Evolutionary conservation across 2,113 vertebrate species (phyloP).

Genomic region (Chaenogobius annularis): DNA sequence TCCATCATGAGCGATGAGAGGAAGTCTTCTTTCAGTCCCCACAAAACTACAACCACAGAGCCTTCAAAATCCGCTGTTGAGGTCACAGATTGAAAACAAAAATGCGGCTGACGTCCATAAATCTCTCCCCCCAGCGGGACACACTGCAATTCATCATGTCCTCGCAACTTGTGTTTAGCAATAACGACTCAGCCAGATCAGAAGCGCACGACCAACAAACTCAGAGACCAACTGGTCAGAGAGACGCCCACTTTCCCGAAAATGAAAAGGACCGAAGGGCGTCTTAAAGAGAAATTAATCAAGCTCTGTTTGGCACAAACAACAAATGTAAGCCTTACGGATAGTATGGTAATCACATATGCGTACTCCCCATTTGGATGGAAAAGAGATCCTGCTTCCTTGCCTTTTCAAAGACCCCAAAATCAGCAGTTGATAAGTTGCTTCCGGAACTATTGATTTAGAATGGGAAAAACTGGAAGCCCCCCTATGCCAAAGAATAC

Average conservation of each 20-base stretch:
- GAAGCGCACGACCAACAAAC: slow-evolving; percentile 22
- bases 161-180: slow-evolving; percentile 30
- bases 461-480: slow-evolving; percentile 57
- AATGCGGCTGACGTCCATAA: slow-evolving; percentile 39
- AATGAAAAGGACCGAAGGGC: not conserved
- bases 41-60: slow-evolving; percentile 13
- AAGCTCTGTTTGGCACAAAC: slow-evolving; percentile 34
- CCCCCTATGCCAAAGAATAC: slow-evolving; percentile 49
- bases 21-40: slow-evolving; percentile 24
- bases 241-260: slow-evolving; percentile 15
- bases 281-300: slow-evolving; percentile 55
- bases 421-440: slow-evolving; percentile 67
- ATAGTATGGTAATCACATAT: slow-evolving; percentile 56
- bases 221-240: slow-evolving; percentile 11
- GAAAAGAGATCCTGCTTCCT: slow-evolving; percentile 62
- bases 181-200: slow-evolving; percentile 27
- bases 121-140: slow-evolving; percentile 38
- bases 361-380: slow-evolving; percentile 47
- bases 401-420: slow-evolving; percentile 50
- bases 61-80: slow-evolving; percentile 17
- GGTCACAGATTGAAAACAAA: slow-evolving; percentile 45
- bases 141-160: slow-evolving; percentile 44
- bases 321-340: slow-evolving; percentile 39
- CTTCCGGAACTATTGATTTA: slow-evolving; percentile 66
- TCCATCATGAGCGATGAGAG: slow-evolving; percentile 34